Evolutionary conservation across 2,113 vertebrate species (phyloP).

Genomic region (Centropus bengalensis): DNA sequence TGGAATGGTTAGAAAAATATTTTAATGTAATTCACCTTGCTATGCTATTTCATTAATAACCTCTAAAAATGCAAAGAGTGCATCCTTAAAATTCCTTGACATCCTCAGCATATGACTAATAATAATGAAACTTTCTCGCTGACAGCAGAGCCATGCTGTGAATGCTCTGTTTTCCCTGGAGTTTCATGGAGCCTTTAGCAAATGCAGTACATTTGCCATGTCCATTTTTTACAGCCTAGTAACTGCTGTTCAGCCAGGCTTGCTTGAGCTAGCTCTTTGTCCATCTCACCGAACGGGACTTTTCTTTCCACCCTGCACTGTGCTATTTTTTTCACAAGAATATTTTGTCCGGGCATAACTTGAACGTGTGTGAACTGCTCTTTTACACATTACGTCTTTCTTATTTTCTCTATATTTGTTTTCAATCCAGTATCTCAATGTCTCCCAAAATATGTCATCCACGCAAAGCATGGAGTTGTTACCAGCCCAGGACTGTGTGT

Average conservation of each 20-base stretch:
- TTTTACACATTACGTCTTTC: background rate
- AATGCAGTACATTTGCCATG: conserved; percentile 49
- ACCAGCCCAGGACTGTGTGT: background rate
- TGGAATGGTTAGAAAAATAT: conserved; percentile 80
- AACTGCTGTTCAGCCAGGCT: background rate
- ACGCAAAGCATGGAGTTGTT: conserved; percentile 2
- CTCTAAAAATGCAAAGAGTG: conserved; percentile 74
- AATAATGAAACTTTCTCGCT: conserved; percentile 63
- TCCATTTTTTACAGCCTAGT: conserved; percentile 37
- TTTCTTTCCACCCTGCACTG: background rate
- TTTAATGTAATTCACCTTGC: conserved; percentile 79
- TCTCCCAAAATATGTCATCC: conserved; percentile 22
- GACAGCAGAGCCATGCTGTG: background rate
- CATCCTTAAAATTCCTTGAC: conserved; percentile 66
- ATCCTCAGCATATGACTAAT: conserved; percentile 63
- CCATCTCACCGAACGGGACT: background rate
- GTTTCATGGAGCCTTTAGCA: conserved; percentile 62
- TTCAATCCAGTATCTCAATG: background rate
- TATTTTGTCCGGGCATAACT: background rate
- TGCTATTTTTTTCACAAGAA: conserved; percentile 30
- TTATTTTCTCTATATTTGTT: conserved; percentile 25
- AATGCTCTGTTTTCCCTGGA: conserved; percentile 39
- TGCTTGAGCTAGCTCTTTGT: conserved; percentile 39
- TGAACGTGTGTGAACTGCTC: background rate
- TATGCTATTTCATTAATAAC: conserved; percentile 79